Evolutionary conservation across 2,797 vertebrate genomes (phyloP).

Genomic region (Perdix hodgsoniae): DNA sequence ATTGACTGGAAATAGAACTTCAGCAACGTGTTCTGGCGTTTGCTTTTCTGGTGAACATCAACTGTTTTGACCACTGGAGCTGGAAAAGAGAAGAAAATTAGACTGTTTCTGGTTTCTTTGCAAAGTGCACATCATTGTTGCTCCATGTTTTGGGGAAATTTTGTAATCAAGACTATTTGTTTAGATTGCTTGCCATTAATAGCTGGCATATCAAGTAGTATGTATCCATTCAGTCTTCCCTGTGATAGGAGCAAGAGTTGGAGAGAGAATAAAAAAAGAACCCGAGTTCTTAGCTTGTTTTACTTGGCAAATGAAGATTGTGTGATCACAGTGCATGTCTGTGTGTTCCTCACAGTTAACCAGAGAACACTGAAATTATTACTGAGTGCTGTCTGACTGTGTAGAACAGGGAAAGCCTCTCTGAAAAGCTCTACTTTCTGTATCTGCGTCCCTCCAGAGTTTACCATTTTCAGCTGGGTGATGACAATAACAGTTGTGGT

Average conservation of each 20-base stretch:
- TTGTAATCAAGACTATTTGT: not conserved
- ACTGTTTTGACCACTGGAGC: not conserved
- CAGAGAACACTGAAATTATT: not conserved
- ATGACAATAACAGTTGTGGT: not conserved
- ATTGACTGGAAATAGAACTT: not conserved
- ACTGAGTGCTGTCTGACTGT: not conserved
- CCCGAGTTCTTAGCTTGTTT: not conserved
- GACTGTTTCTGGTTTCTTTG: not conserved
- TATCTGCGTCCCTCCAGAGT: not conserved
- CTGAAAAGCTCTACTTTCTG: not conserved
- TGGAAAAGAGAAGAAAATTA: not conserved
- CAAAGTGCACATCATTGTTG: not conserved
- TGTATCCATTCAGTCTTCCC: not conserved
- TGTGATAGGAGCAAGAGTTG: not conserved
- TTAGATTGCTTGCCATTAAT: not conserved
- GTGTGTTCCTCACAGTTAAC: not conserved
- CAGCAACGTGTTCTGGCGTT: not conserved
- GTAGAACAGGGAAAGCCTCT: not conserved
- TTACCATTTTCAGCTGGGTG: not conserved
- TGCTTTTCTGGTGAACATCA: not conserved
- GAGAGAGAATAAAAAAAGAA: not conserved
- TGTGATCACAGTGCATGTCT: not conserved
- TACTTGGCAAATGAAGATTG: not conserved
- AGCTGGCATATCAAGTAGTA: not conserved
- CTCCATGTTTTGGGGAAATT: not conserved